Evolutionary conservation across 2,888 invertebrate genomes (phyloP), one percentile per base, ranked within the genome.

Genomic region (Scrobipalpa atriplicella): DNA sequence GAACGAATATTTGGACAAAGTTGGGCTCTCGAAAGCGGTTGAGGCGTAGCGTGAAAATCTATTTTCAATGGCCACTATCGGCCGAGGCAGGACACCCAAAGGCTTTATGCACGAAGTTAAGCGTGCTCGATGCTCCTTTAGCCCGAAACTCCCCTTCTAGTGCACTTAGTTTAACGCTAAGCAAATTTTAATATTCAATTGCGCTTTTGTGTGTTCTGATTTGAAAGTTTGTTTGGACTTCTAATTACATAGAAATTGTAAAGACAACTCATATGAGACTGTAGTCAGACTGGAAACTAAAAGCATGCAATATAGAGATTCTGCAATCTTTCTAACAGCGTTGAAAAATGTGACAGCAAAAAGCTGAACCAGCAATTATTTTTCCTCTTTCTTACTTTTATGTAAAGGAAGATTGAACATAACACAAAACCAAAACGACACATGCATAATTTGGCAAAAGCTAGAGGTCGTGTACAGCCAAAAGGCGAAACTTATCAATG

Each of bases 41-140:
- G 75, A 79, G 82, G 83, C 83, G 87, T 82, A 86, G 89, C 90
- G 90, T 91, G 92, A 89, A 91, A 91, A 92, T 92, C 92, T 91
- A 92, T 91, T 92, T 92, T 90, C 88, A 91, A 92, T 92, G 91
- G 86, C 75, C 89, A 88, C 90, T 91, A 92, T 92, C 92, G 90
- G 87, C 79, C 83, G 81, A 79, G 82, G 80, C 87, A 87, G 87
- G 86, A 85, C 87, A 85, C 86, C 81, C 85, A 80, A 85, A 88
- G 86, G 89, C 87, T 90, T 91, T 89, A 85, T 84, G 84, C 78
- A 71, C 85, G 71, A 90, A 90, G 89, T 92, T 90, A 78, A 80
- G 78, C 87, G 82, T 81, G 76, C 85, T 84, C 83, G 84, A 85
- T 84, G 84, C 85, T 84, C 83, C 81, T 82, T 80, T 79, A 78